Evolutionary conservation across 2,797 vertebrate genomes (phyloP).

Genomic region (Pyrocephalus nanus): DNA sequence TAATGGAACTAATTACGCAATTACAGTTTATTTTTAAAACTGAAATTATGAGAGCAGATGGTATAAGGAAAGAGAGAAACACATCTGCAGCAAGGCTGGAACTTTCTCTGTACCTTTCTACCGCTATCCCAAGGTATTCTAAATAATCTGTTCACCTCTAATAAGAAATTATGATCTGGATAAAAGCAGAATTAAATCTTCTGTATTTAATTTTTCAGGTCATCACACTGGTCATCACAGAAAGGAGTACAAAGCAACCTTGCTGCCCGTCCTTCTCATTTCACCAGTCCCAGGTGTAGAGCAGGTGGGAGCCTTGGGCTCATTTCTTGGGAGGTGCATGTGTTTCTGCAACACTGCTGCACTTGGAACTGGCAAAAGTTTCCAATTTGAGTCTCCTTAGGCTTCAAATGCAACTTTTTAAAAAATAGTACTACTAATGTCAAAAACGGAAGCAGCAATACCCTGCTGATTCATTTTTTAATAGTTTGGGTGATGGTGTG

Average conservation of each 20-base stretch:
- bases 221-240: neutral
- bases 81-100: neutral
- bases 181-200: neutral
- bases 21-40: conserved; percentile 16
- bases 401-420: neutral
- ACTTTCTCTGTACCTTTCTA: neutral
- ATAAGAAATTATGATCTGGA: neutral
- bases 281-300: neutral
- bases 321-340: rapidly evolving
- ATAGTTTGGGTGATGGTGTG: neutral
- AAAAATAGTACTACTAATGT: neutral
- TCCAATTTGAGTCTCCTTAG: neutral
- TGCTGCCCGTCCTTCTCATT: neutral
- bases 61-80: neutral
- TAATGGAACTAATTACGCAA: neutral
- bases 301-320: neutral
- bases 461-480: neutral
- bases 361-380: rapidly evolving
- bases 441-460: neutral
- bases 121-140: neutral
- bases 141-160: neutral
- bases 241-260: neutral
- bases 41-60: neutral
- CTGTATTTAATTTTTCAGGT: neutral
- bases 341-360: neutral